Evolutionary conservation across 2,888 invertebrate species (phyloP), one percentile per base, ranked within the genome.

Genomic region (Tinea semifulvella): DNA sequence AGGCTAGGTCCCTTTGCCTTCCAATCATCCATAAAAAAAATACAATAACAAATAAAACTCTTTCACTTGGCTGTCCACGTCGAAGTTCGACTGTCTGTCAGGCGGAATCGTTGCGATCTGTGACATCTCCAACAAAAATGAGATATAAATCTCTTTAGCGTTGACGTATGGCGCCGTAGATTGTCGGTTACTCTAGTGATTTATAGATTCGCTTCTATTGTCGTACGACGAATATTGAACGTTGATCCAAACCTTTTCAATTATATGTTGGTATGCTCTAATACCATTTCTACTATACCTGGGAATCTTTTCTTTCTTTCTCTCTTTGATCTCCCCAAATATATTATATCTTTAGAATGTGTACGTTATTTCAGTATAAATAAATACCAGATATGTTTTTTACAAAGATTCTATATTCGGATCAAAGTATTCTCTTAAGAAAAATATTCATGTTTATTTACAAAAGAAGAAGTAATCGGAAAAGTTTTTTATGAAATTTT

Each of bases 141-240:
- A 53, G 54, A 56, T 54, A 56, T 54, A 53, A 56, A 53, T 53
- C 53, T 54, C 50, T 49, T 52, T 51, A 49, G 20, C 40, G 11
- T 11, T 40, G 22, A 40, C 20, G 40, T 40, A 40, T 40, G 20
- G 40, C 11, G 20, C 40, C 22, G 20, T 40, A 40, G 40, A 40
- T 40, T 40, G 40, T 18, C 38, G 10, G 38, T 38, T 40, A n/a
- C 40, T 38, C 3, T n/a, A 36, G 36, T 36, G 36, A 36, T 36
- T 36, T 36, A 36, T 36, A 3, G 16, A 18, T 36, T 31, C 18
- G 36, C 36, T 8, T 16, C 36, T 36, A 36, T 36, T 36, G 36
- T 36, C n/a, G 36, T 17, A 36, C 7, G 16, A 16, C 17, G 18
- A 36, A 36, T 36, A 36, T 36, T 36, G 16, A 16, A 36, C 25